Base-by-base conservation (phyloP, 2,888 invertebrate genomes). In the Morpho helenor region DNA sequence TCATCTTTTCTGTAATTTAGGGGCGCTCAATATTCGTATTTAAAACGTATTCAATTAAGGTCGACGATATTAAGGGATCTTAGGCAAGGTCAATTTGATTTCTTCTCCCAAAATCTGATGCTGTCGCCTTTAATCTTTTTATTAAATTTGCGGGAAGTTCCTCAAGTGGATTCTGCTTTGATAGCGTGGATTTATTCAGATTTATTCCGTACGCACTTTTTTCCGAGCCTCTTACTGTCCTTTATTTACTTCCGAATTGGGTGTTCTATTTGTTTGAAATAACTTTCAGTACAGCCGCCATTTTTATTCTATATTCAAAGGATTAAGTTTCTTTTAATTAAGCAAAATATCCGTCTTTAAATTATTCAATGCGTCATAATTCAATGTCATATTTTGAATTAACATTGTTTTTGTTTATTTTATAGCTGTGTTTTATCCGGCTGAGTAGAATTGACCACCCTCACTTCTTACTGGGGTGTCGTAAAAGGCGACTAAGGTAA, bases 121-220 rank as follows among this genome's bases (percentile, higher is more conserved):
- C 63, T 56, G 61, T 61, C 62, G 61, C 63, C 60, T 62, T 65
- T 65, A 67, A 67, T 66, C 63, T 67, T 62, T 67, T 64, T 65
- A 67, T 63, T 67, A 66, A 66, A 62, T 64, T 65, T 56, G 54
- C 54, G 61, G 42, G 23, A 54, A 58, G 54, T 62, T 63, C 59
- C 45, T 60, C 48, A 50, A 62, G 61, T 54, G 50, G 60, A 55
- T 49, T 49, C 52, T 60, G 60, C 61, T 63, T 60, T 64, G 56
- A 51, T 51, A 51, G 50, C 56, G 43, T 47, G 41, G 54, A 52
- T 59, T 60, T 58, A 56, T 57, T 56, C 39, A 56, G 49, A 60
- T 56, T 56, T 60, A 52, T 60, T 60, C 52, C 7, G 41, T 7
- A 53, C 53, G 40, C 53, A 53, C 10, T 53, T 53, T 52, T 47